Evolutionary conservation across 2,888 invertebrate genomes (phyloP).

Genomic region (Oegoconia quadripuncta): DNA sequence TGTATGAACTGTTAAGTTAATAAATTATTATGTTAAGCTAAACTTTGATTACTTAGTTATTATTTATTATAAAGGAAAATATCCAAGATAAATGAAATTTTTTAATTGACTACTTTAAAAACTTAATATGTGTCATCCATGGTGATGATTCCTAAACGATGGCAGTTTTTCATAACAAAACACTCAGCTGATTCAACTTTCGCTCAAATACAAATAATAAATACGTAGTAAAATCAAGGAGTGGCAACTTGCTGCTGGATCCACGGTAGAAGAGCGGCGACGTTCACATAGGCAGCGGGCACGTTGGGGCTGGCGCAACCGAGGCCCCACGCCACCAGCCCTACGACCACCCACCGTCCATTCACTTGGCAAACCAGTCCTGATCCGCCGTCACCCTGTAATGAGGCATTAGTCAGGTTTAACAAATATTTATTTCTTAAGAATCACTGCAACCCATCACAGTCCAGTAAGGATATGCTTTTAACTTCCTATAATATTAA

Average conservation of each 20-base stretch:
- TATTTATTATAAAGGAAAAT: constrained; percentile 2
- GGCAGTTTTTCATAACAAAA: no score
- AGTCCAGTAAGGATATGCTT: no score
- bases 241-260: constrained; percentile 76
- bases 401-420: no score
- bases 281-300: constrained; percentile 88
- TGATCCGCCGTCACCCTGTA: constrained; percentile 86
- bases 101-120: not conserved
- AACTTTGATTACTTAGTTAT: constrained; percentile 22
- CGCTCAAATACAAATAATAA: no score
- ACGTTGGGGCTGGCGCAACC: constrained; percentile 84
- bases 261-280: constrained; percentile 83
- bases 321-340: constrained; percentile 86
- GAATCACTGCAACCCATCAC: no score
- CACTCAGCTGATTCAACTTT: no score
- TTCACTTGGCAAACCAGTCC: constrained; percentile 82
- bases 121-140: no score
- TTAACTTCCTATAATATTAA: no score
- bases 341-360: constrained; percentile 80
- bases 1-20: constrained; percentile 73
- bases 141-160: no score
- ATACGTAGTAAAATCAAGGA: constrained; percentile 27
- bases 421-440: no score
- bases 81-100: not conserved
- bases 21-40: constrained; percentile 74